A percentile compares a stretch with the other conserved stretches of the same genome.
Conservation (phyloP, 2,888 invertebrate genomes). For the Furcula furcula region DNA sequence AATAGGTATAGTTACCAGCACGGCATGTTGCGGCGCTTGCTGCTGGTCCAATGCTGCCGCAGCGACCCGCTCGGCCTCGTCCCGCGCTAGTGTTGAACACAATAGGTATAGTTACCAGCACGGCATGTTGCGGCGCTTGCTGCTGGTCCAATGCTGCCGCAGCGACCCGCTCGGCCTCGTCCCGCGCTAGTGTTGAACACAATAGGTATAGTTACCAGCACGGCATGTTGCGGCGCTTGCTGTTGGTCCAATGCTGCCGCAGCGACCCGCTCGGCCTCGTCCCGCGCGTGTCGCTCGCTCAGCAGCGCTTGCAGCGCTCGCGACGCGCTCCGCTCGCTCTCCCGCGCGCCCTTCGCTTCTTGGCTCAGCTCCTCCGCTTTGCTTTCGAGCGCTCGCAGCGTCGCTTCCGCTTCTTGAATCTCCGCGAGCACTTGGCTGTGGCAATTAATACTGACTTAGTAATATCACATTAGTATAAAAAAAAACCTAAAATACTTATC, state of each 20-base stretch:
- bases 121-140: background rate
- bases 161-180: no score
- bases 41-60: no score
- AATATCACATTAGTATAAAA: no score
- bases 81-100: no score
- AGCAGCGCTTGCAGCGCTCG: conserved; percentile 51
- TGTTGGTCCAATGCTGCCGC: conserved; percentile 47
- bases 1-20: no score
- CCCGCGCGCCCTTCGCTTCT: conserved; percentile 51
- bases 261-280: conserved; percentile 50
- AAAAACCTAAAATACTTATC: no score
- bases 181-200: no score
- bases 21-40: no score
- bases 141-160: no score
- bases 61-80: no score
- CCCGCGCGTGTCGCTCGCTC: conserved; percentile 43
- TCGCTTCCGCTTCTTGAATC: conserved; percentile 52
- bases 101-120: background rate
- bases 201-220: conserved; percentile 41
- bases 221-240: conserved; percentile 51
- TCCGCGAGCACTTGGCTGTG: conserved; percentile 56
- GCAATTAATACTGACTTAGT: background rate
- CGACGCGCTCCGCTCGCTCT: conserved; percentile 56
- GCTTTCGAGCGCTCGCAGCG: conserved; percentile 42
- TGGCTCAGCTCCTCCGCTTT: conserved; percentile 50